A percentile compares a stretch with the other conserved stretches of the same genome.
Conservation (phyloP, 2,888 invertebrate genomes). For the Pemphredon lugubris region DNA sequence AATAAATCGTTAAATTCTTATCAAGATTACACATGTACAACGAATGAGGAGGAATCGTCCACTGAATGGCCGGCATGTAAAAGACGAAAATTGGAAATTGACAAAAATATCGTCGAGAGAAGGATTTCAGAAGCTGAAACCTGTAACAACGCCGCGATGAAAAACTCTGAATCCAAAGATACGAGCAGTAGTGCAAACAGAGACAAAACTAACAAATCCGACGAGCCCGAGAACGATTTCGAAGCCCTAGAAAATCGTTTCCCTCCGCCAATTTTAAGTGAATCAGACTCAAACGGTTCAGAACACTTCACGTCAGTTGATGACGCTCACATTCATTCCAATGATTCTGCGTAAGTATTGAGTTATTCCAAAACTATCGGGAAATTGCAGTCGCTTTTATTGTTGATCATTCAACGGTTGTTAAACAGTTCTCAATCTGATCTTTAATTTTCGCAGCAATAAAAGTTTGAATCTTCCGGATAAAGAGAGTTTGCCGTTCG, state of each 20-base stretch:
- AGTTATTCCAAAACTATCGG: too few species aligned
- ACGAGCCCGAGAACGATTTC: constrained; percentile 5
- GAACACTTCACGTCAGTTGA: constrained; percentile 10
- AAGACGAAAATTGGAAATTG: constrained; percentile 60
- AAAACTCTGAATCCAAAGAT: constrained; percentile 1
- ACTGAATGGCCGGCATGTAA: constrained; percentile 62
- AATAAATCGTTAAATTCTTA: constrained; percentile 36
- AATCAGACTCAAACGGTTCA: constrained; percentile 69
- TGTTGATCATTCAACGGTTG: neutral
- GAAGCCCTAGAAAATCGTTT: constrained; percentile 16
- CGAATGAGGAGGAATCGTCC: constrained; percentile 17
- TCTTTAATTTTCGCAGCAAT: constrained; percentile 3
- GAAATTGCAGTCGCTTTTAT: neutral
- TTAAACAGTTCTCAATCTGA: too few species aligned
- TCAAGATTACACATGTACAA: constrained; percentile 32
- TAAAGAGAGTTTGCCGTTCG: constrained; percentile 27
- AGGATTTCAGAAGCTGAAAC: neutral
- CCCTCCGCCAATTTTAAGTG: constrained; percentile 62
- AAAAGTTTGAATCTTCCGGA: neutral
- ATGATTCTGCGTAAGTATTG: constrained; percentile 19
- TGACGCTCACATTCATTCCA: neutral
- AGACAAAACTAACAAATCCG: too few species aligned
- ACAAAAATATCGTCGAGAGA: constrained; percentile 8
- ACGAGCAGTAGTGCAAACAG: too few species aligned
- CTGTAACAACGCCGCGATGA: neutral